Evolutionary conservation across 1,140 invertebrate species (phyloP).

Genomic region (Globodera ellingtonae): DNA sequence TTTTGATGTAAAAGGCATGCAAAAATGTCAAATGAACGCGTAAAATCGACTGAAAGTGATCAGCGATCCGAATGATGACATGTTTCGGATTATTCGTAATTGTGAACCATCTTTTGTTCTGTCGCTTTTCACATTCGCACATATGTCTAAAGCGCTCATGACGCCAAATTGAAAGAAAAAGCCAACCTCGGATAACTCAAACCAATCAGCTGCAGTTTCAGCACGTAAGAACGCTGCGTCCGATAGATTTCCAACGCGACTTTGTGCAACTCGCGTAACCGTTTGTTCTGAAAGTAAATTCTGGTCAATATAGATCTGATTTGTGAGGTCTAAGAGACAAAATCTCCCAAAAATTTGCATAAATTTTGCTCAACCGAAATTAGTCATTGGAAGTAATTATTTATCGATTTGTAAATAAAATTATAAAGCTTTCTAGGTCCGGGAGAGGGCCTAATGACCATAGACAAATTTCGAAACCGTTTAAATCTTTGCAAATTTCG

Average conservation of each 20-base stretch:
- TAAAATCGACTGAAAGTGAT: slow-evolving; percentile 33
- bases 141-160: slow-evolving; percentile 22
- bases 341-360: too few relatives aligned
- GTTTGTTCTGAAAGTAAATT: slow-evolving; percentile 25
- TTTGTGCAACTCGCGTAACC: slow-evolving; percentile 32
- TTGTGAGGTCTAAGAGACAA: too few relatives aligned
- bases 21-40: slow-evolving; percentile 36
- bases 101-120: slow-evolving; percentile 17
- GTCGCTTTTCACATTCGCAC: slow-evolving; percentile 24
- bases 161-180: slow-evolving; percentile 4
- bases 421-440: too few relatives aligned
- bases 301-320: too few relatives aligned
- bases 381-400: too few relatives aligned
- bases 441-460: too few relatives aligned
- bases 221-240: slow-evolving; percentile 33
- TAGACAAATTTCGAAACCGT: too few relatives aligned
- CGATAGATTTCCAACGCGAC: slow-evolving; percentile 37
- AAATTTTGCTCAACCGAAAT: too few relatives aligned
- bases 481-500: too few relatives aligned
- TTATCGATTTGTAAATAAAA: too few relatives aligned
- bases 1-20: slow-evolving; percentile 29
- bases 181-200: slow-evolving; percentile 22
- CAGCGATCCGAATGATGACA: slow-evolving; percentile 33
- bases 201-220: slow-evolving; percentile 36
- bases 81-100: slow-evolving; percentile 17